Evolutionary conservation across 2,888 invertebrate species (phyloP).

Genomic region (Sinopyrophorus schimmeli): DNA sequence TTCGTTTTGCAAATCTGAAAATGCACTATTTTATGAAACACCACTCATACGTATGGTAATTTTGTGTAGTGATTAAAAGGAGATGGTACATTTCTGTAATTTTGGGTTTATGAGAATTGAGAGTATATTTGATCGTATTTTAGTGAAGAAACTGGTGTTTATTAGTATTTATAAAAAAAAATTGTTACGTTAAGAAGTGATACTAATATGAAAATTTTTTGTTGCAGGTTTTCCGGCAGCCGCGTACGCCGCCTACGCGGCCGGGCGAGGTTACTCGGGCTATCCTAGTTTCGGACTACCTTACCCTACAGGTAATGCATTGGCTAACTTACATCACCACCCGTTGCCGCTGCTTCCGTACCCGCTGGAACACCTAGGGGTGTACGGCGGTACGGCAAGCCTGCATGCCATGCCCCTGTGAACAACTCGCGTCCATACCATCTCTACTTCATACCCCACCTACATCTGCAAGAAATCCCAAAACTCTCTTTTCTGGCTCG

Average conservation of each 20-base stretch:
- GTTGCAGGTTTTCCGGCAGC: conserved; percentile 89
- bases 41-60: too few relatives aligned
- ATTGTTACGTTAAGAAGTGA: too few relatives aligned
- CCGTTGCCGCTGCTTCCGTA: conserved; percentile 64
- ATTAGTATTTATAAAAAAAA: too few relatives aligned
- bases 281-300: conserved; percentile 98
- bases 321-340: conserved; percentile 78
- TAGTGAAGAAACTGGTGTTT: conserved; percentile 16
- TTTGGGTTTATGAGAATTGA: too few relatives aligned
- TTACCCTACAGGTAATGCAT: conserved; percentile 94
- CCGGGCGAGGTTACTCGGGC: conserved; percentile 95
- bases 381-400: conserved; percentile 62
- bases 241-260: conserved; percentile 94
- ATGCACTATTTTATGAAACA: too few relatives aligned
- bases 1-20: too few relatives aligned
- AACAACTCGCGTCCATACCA: conserved; percentile 57
- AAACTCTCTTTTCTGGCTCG: conserved; percentile 2
- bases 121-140: too few relatives aligned
- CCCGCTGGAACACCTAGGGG: conserved; percentile 64
- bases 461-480: conserved; percentile 20
- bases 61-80: too few relatives aligned
- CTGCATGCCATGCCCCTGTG: conserved; percentile 81
- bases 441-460: conserved; percentile 35
- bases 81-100: too few relatives aligned
- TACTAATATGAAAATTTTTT: too few relatives aligned